These are phyloP conservation scores for Drosophila nigrodunni DNA, from an alignment of 1,140 invertebrate species.

Conservation along the genomic window DNA sequence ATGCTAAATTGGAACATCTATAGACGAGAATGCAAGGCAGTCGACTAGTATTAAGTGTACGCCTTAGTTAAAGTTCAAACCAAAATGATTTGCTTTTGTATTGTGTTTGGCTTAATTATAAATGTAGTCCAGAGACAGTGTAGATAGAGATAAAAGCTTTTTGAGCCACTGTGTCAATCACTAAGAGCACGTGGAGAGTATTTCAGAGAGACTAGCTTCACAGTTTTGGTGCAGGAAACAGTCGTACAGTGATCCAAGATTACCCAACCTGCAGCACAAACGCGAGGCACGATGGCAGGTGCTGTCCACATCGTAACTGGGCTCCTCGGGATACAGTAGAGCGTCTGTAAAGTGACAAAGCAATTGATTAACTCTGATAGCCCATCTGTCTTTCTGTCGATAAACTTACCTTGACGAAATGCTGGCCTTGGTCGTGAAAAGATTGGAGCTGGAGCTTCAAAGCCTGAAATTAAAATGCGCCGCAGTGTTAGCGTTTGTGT, in stretches of 20 bases:
- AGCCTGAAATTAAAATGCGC: slow-evolving; percentile 71
- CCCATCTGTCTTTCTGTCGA: neutral
- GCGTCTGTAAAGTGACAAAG: slow-evolving; percentile 33
- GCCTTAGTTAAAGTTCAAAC: slow-evolving; percentile 3
- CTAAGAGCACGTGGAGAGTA: slow-evolving; percentile 62
- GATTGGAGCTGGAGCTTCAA: slow-evolving; percentile 4
- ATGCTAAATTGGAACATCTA: slow-evolving; percentile 18
- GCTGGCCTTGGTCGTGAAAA: neutral
- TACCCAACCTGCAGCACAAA: slow-evolving; percentile 44
- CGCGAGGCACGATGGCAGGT: slow-evolving; percentile 50
- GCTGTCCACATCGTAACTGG: slow-evolving; percentile 28
- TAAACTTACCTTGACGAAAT: slow-evolving; percentile 27
- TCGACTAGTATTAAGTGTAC: slow-evolving; percentile 36
- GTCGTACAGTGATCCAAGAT: slow-evolving; percentile 51
- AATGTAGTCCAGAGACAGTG: slow-evolving; percentile 11
- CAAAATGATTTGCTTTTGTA: neutral
- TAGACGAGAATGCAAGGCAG: slow-evolving; percentile 11
- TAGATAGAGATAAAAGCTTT: slow-evolving; percentile 21
- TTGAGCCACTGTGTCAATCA: slow-evolving; percentile 11
- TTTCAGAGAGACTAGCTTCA: slow-evolving; percentile 45
- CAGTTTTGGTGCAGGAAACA: slow-evolving; percentile 56
- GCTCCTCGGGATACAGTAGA: slow-evolving; percentile 53
- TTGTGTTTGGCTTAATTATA: slow-evolving; percentile 41
- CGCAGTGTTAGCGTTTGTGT: slow-evolving; percentile 57
- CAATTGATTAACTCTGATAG: slow-evolving; percentile 3